A percentile compares a stretch with the other conserved stretches of the same genome.
These are phyloP conservation scores for Lordiphosa collinella DNA, from an alignment of 1,140 invertebrate species.

Conservation along the genomic window DNA sequence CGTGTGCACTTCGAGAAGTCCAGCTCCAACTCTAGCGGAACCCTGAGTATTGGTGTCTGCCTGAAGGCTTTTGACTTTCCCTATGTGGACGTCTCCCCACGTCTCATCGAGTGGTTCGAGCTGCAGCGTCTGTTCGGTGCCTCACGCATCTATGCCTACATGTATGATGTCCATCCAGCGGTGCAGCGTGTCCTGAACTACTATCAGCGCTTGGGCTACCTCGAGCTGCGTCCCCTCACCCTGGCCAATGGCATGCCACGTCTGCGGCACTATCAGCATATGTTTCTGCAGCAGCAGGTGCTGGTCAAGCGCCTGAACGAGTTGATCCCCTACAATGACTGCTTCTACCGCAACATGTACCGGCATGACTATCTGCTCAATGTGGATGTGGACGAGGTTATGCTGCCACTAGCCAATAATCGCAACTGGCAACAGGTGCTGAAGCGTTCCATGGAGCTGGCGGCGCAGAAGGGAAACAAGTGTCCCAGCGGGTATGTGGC, in stretches of 20 bases:
- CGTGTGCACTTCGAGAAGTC: conserved; percentile 86
- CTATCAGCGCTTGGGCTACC: conserved; percentile 57
- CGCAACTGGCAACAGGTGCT: conserved; percentile 80
- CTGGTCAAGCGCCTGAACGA: conserved; percentile 84
- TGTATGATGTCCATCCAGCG: conserved; percentile 93
- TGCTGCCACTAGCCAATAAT: conserved; percentile 81
- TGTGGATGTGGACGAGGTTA: conserved; percentile 89
- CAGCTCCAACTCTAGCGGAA: not conserved
- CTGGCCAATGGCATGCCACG: conserved; percentile 88
- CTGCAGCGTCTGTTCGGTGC: conserved; percentile 91
- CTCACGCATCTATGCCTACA: conserved; percentile 94
- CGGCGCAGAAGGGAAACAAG: not conserved
- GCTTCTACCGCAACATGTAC: conserved; percentile 88
- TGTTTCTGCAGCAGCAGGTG: conserved; percentile 81
- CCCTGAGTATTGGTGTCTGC: conserved; percentile 92
- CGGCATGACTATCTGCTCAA: conserved; percentile 88
- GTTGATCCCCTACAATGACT: conserved; percentile 91
- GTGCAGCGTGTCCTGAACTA: conserved; percentile 89
- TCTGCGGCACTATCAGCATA: conserved; percentile 84
- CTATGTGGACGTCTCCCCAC: conserved; percentile 91
- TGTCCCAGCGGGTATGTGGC: conserved; percentile 27
- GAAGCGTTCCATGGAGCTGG: not conserved
- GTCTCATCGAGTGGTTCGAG: conserved; percentile 96
- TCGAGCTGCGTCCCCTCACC: conserved; percentile 86
- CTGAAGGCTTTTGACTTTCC: conserved; percentile 95